Conservation (phyloP, 2,113 vertebrate species). For the Ifrita kowaldi region DNA sequence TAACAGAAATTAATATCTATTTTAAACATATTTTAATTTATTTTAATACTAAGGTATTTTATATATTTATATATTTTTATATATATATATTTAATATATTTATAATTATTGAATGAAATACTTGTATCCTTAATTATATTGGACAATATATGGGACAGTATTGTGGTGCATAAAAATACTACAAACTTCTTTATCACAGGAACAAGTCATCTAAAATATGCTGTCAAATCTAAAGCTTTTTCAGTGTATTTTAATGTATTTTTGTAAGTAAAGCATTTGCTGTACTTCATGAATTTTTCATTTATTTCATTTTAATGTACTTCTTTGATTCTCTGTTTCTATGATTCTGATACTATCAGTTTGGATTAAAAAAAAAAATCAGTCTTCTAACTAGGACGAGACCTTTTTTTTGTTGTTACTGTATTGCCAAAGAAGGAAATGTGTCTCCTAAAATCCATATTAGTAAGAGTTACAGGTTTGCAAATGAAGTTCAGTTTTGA, state of each 20-base stretch:
- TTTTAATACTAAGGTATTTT: neutral
- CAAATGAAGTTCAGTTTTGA: neutral
- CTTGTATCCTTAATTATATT: neutral
- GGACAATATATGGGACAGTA: neutral
- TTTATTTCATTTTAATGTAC: neutral
- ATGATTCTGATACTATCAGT: neutral
- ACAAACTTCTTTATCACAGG: neutral
- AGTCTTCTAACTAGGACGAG: neutral
- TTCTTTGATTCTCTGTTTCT: neutral
- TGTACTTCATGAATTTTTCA: neutral
- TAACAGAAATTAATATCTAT: neutral
- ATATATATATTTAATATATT: too few relatives aligned
- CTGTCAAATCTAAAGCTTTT: neutral
- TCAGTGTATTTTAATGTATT: neutral
- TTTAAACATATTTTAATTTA: neutral
- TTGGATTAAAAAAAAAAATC: neutral
- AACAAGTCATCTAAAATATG: neutral
- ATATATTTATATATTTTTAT: too few relatives aligned
- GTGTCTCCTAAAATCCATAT: neutral
- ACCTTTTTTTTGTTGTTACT: neutral
- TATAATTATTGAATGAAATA: neutral
- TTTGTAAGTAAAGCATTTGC: neutral
- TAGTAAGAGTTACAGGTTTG: neutral
- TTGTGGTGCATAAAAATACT: neutral
- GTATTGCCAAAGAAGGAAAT: neutral